phyloP scores from a whole-genome alignment of 1,140 invertebrate species.

The honey bee (Apis mellifera) region DNA sequence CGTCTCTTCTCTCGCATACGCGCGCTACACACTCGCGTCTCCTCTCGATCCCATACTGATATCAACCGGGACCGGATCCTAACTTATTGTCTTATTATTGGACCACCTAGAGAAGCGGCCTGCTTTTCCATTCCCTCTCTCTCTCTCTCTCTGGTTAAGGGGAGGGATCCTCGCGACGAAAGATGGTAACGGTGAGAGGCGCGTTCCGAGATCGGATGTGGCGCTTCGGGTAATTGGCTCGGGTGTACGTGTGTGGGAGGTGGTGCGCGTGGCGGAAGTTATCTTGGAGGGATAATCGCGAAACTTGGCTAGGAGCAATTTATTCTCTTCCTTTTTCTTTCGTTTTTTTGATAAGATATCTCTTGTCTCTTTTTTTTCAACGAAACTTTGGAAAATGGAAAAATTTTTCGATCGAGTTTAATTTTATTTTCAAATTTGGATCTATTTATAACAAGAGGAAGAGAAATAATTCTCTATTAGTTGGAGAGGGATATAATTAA shows the following conservation, averaged over 20 bases:
- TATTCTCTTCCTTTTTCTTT: neutral
- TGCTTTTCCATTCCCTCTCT: conserved; percentile 30
- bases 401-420: too few relatives aligned
- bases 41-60: conserved; percentile 69
- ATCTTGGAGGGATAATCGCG: too few relatives aligned
- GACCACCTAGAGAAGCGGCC: conserved; percentile 76
- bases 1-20: conserved; percentile 12
- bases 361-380: too few relatives aligned
- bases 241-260: too few relatives aligned
- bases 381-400: too few relatives aligned
- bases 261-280: neutral
- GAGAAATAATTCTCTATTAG: too few relatives aligned
- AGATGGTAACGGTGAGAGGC: neutral
- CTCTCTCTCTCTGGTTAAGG: neutral
- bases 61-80: conserved; percentile 54
- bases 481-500: too few relatives aligned
- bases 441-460: too few relatives aligned
- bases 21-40: conserved; percentile 26
- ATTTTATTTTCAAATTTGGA: too few relatives aligned
- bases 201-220: neutral
- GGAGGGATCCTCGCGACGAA: neutral
- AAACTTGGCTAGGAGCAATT: too few relatives aligned
- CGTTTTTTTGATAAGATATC: too few relatives aligned
- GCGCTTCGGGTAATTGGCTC: neutral
- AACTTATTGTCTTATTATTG: conserved; percentile 76